Conservation (phyloP, 1,140 invertebrate genomes). For the Diorhabda carinulata region DNA sequence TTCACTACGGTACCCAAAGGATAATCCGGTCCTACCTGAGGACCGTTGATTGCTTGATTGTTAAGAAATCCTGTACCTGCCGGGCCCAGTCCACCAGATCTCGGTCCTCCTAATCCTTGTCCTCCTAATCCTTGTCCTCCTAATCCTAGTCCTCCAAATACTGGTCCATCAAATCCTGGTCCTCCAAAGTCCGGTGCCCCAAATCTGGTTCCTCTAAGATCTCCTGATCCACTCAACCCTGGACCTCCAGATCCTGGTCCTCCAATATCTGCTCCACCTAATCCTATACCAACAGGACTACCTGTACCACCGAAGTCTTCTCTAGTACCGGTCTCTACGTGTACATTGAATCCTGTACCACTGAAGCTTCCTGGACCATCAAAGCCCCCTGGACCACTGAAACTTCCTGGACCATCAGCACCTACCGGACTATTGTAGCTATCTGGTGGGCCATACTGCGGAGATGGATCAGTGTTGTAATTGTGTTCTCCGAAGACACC, state of each 20-base stretch:
- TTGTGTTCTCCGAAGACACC: slow-evolving; percentile 29
- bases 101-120: slow-evolving; percentile 15
- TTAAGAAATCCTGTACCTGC: slow-evolving; percentile 11
- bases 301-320: not conserved
- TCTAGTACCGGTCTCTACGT: not conserved
- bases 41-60: not conserved
- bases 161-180: not conserved
- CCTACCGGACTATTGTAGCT: not conserved
- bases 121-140: slow-evolving; percentile 22
- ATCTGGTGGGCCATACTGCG: slow-evolving; percentile 1
- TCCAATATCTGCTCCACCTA: slow-evolving; percentile 8
- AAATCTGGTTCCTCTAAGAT: not conserved
- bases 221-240: slow-evolving; percentile 2
- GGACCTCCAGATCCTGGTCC: slow-evolving; percentile 19
- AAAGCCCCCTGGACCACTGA: not conserved
- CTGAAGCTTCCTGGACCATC: not conserved
- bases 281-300: slow-evolving; percentile 1
- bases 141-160: slow-evolving; percentile 4
- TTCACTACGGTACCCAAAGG: slow-evolving; percentile 25
- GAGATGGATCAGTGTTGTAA: not conserved
- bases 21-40: not conserved
- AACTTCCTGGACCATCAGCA: not conserved
- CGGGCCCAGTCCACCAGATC: not conserved
- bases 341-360: not conserved
- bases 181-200: not conserved